These are phyloP conservation scores for Neoaliturus tenellus DNA, from an alignment of 2,888 invertebrate genomes.

Conservation along the genomic window DNA sequence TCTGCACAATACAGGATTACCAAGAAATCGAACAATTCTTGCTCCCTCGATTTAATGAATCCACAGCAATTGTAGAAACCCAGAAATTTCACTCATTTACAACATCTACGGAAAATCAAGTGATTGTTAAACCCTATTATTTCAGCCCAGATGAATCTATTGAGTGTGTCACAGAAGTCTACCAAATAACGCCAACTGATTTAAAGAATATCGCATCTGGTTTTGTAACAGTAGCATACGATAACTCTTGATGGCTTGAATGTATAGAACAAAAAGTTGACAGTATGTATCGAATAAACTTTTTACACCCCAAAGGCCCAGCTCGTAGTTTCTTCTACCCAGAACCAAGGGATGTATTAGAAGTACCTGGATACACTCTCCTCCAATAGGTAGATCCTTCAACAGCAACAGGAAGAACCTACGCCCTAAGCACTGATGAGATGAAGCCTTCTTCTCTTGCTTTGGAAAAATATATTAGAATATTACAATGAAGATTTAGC, in stretches of 20 bases:
- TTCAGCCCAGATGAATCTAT: background rate
- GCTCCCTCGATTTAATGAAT: background rate
- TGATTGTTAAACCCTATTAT: background rate
- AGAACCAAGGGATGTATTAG: background rate
- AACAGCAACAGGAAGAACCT: conserved; percentile 20
- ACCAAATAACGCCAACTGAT: background rate
- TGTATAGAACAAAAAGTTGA: background rate
- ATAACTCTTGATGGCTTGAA: conserved; percentile 16
- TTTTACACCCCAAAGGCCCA: conserved; percentile 32
- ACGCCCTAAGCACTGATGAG: background rate
- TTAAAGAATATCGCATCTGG: background rate
- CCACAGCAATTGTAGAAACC: conserved; percentile 9
- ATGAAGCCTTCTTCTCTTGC: too few relatives aligned
- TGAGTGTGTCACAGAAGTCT: background rate
- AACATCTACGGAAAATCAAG: background rate
- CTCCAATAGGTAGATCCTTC: background rate
- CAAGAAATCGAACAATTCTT: too few relatives aligned
- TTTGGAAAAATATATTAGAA: too few relatives aligned
- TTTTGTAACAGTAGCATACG: conserved; percentile 4
- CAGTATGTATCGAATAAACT: background rate
- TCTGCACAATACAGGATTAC: too few relatives aligned
- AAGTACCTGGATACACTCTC: background rate
- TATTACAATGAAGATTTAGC: too few relatives aligned
- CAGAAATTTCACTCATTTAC: conserved; percentile 8
- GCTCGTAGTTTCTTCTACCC: background rate